Base-by-base conservation (phyloP, 2,797 vertebrate genomes). In the Dendrocincla fuliginosa region DNA sequence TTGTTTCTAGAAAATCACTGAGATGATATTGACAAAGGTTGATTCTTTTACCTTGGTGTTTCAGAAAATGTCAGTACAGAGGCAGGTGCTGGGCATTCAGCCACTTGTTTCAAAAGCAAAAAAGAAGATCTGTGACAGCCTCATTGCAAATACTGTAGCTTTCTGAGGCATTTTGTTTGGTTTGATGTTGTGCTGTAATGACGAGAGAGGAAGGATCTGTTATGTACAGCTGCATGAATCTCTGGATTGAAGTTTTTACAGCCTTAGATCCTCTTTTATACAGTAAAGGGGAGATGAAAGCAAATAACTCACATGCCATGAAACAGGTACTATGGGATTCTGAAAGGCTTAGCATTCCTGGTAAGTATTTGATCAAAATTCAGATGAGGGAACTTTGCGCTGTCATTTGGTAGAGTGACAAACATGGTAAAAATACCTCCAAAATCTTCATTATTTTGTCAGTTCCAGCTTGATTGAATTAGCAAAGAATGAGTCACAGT, bases 261-360 rank as follows among this genome's bases (percentile, higher is more conserved):
- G 96, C 96, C 90, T 98, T 95, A 98, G 97, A 98, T 98, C 97
- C 95, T 97, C 97, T 97, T 98, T 98, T 97, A 97, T 96, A 97
- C 92, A 97, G 96, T 96, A 97, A 97, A 98, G 92, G 93, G 84
- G 95, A 97, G 97, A 98, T 98, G 97, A 98, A 98, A 98, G 97
- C 88, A 77, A 96, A 96, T 97, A 97, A 97, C 97, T 98, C 95
- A 82, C 94, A 98, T 97, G 97, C 97, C 96, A 97, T 94, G 95
- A 98, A 98, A 96, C 78, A 97, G 97, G 97, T 94, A 97, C 97
- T 98, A 96, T 97, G 92, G 89, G 91, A 95, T 96, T 97, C 97
- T 97, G 96, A 97, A 96, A 96, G 95, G 96, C 97, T 97, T 96
- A 86, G 95, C 67, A 93, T 96, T 96, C 94, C 97, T 97, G 86